Evolutionary conservation across 2,888 invertebrate genomes (phyloP).

Genomic region (Perdita meconis): DNA sequence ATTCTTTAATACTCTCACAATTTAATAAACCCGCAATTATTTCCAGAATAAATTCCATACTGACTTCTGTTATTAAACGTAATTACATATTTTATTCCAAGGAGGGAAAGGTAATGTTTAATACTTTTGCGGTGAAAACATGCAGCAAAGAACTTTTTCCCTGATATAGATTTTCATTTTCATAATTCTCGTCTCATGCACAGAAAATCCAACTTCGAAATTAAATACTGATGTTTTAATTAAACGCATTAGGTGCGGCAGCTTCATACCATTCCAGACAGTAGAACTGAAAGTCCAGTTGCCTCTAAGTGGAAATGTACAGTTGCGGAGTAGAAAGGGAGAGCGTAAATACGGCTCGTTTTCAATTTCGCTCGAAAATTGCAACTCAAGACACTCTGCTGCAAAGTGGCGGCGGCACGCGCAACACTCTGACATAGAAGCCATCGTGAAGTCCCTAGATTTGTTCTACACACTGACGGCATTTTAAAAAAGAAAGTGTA

Average conservation of each 20-base stretch:
- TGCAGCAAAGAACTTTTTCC: too few species aligned
- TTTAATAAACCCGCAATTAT: too few species aligned
- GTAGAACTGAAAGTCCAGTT: background rate
- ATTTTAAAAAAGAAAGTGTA: background rate
- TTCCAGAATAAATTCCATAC: too few species aligned
- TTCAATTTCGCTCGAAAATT: slow-evolving; percentile 8
- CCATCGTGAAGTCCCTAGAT: slow-evolving; percentile 24
- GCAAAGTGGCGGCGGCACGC: background rate
- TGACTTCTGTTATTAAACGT: too few species aligned
- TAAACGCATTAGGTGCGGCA: background rate
- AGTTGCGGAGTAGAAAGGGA: background rate
- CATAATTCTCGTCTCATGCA: too few species aligned
- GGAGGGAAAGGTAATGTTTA: too few species aligned
- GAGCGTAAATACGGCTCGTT: slow-evolving; percentile 11
- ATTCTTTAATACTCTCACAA: too few species aligned
- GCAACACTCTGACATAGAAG: background rate
- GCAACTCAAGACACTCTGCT: background rate
- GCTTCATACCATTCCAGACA: background rate
- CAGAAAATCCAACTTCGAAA: too few species aligned
- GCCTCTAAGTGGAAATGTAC: background rate
- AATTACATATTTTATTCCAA: too few species aligned
- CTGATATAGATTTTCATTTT: too few species aligned
- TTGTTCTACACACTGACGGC: background rate
- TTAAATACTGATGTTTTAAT: too few species aligned
- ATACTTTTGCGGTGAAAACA: too few species aligned